Base-by-base conservation (phyloP, 2,888 invertebrate species). In the Conistra vaccinii region DNA sequence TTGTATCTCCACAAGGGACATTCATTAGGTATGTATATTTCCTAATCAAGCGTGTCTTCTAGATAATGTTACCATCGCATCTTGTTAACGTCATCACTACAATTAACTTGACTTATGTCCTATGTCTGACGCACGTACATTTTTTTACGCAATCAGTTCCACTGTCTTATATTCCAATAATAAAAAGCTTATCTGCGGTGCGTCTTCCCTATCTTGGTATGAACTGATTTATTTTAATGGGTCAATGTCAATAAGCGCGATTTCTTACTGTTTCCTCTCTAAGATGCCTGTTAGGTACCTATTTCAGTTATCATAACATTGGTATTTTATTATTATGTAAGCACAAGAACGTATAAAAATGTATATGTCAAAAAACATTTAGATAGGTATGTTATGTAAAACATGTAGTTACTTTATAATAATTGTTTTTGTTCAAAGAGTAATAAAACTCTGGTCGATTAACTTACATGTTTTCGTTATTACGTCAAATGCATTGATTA, bases 111-210 rank as follows among this genome's bases (percentile, higher is more conserved):
- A 82, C 72, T 42, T 72, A 67, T 67, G 20, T 45, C 75, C 82
- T 73, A 60, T 55, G 20, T 60, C 61, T 83, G 82, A 83, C 84
- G 84, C 82, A 82, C 75, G 29, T 45, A 55, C 12, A 23, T 26
- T 72, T 84, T 78, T 78, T 80, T 51, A 32, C 29, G 23, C 55
- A 57, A 63, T 35, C 48, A 45, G 23, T 26, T 23, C 51, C 20
- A 57, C 26, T 42, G 57, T 48, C 35, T 1, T 78, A 62, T 45
- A 60, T 29, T 53, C 57, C 39, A 83, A 63, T 60, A 75, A 63
- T 29, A 62, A 62, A 58, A 35, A 39, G 20, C 63, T 76, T 81
- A 83, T 81, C 75, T 73, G 10, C 39, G 23, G n/a, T 69, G n/a
- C 53, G 42, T 84, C 61, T 73, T 62, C 32, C n/a, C 12, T 80